phyloP scores from a whole-genome alignment of 2,797 vertebrate species.

The Tauraco hartlaubi region DNA sequence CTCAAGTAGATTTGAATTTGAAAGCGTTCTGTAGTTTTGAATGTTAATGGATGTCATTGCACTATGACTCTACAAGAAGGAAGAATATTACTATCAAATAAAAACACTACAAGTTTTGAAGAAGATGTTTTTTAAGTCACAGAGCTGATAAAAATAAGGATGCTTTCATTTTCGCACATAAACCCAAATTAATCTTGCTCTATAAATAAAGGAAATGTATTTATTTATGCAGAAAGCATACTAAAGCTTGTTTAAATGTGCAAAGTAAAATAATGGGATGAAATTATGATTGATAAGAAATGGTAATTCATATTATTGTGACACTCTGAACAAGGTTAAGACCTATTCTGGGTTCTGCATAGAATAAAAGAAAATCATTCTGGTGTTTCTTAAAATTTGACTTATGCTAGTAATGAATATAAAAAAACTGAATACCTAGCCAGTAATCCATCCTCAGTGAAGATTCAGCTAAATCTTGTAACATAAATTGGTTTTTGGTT shows the following conservation, averaged over 20 bases:
- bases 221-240: constrained; percentile 28
- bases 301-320: constrained; percentile 11
- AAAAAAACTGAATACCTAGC: constrained; percentile 36
- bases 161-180: constrained; percentile 33
- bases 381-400: constrained; percentile 51
- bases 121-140: constrained; percentile 15
- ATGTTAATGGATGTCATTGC: constrained; percentile 68
- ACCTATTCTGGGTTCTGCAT: background rate
- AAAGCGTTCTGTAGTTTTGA: constrained; percentile 67
- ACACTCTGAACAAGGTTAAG: constrained; percentile 2
- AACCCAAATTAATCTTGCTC: constrained; percentile 37
- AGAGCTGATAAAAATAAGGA: constrained; percentile 45
- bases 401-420: constrained; percentile 41
- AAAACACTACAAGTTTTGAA: constrained; percentile 45
- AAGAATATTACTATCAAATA: constrained; percentile 42
- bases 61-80: constrained; percentile 42
- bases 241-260: constrained; percentile 20
- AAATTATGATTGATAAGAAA: constrained; percentile 53
- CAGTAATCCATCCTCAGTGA: constrained; percentile 43
- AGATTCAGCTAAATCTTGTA: constrained; percentile 48
- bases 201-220: constrained; percentile 44
- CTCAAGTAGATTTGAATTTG: constrained; percentile 68
- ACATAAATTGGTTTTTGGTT: constrained; percentile 57
- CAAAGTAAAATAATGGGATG: background rate
- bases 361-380: constrained; percentile 15